A percentile compares a stretch with the other conserved stretches of the same genome.
These are phyloP conservation scores for Rhopalosiphum padi DNA, from an alignment of 1,140 invertebrate genomes.

Conservation along the genomic window DNA sequence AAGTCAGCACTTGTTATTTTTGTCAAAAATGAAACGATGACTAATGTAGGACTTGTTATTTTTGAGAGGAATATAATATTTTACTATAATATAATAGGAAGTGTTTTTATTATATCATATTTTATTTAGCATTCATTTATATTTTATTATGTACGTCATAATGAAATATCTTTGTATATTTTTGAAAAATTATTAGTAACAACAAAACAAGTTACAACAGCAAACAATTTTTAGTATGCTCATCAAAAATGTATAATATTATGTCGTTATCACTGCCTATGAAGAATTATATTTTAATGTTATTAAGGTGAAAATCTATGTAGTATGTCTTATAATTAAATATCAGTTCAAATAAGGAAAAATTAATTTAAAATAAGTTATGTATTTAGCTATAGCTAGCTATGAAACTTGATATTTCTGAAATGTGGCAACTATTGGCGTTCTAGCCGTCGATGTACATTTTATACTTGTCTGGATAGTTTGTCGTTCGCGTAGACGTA, in stretches of 20 bases:
- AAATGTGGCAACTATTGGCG: not conserved
- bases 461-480: not conserved
- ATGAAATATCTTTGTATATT: not conserved
- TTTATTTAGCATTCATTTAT: not conserved
- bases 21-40: not conserved
- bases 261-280: not conserved
- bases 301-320: no score
- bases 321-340: not conserved
- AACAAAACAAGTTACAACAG: not conserved
- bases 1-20: not conserved
- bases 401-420: not conserved
- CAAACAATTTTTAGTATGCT: not conserved
- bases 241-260: not conserved
- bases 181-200: not conserved
- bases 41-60: not conserved
- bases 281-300: not conserved
- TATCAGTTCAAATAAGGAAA: not conserved
- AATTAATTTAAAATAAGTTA: no score
- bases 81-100: not conserved
- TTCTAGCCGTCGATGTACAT: not conserved
- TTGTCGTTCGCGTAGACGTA: not conserved
- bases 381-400: no score
- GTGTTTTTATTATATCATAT: not conserved
- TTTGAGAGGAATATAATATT: not conserved
- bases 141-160: not conserved